Evolutionary conservation across 1,140 invertebrate genomes (phyloP).

Genomic region (Brachionus sp.): DNA sequence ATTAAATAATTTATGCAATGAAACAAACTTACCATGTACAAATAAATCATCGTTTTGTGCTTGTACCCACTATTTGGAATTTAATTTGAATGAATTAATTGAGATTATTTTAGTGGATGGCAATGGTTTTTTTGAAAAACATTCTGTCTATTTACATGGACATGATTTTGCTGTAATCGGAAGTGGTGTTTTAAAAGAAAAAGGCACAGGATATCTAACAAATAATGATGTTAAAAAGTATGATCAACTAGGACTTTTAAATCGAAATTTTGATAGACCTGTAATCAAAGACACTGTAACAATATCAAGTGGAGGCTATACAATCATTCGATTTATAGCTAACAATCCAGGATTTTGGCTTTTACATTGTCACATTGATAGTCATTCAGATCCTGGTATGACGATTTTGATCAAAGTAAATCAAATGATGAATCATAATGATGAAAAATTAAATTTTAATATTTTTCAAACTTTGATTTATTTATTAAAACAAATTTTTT

Average conservation of each 20-base stretch:
- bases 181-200: constrained; percentile 53
- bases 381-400: constrained; percentile 52
- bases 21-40: background rate
- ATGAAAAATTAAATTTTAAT: no score
- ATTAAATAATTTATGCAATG: background rate
- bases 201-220: background rate
- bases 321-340: no score
- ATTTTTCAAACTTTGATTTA: no score
- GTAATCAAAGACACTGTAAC: constrained; percentile 70
- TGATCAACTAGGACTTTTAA: constrained; percentile 56
- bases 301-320: constrained; percentile 68
- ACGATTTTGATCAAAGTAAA: constrained; percentile 51
- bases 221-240: background rate
- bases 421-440: no score
- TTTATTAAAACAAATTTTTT: no score
- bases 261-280: constrained; percentile 65
- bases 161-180: constrained; percentile 70
- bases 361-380: constrained; percentile 54
- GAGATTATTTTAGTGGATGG: constrained; percentile 69
- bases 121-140: constrained; percentile 61
- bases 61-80: constrained; percentile 67
- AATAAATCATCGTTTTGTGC: constrained; percentile 58
- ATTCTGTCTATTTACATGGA: constrained; percentile 73
- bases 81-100: constrained; percentile 65
- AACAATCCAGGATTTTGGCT: constrained; percentile 68